Conservation (phyloP, 2,113 vertebrate genomes). For the Myanophis thanlyinensis region DNA sequence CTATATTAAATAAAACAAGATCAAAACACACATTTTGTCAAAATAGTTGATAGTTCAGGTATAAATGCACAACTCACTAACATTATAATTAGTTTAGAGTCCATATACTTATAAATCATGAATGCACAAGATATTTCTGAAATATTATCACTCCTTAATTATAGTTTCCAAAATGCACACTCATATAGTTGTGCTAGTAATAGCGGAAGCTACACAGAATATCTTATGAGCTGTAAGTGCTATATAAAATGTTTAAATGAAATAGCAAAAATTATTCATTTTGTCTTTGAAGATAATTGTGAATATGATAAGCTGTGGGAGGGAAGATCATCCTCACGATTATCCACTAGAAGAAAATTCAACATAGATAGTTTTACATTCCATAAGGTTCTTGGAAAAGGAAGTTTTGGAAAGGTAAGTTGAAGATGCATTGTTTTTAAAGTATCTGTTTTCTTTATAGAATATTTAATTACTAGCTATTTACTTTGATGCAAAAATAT, state of each 20-base stretch:
- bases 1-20: not conserved
- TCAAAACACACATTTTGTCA: not conserved
- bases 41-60: not conserved
- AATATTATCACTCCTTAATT: not conserved
- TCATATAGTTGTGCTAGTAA: not conserved
- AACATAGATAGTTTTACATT: constrained; percentile 85
- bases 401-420: constrained; percentile 96
- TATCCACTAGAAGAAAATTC: constrained; percentile 72
- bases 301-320: constrained; percentile 88
- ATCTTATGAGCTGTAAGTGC: rapidly evolving
- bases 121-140: not conserved
- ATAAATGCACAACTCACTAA: not conserved
- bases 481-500: not conserved
- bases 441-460: not conserved
- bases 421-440: not conserved
- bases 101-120: not conserved
- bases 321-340: constrained; percentile 60
- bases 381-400: constrained; percentile 96
- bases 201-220: not conserved
- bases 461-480: not conserved
- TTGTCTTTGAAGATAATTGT: constrained; percentile 61
- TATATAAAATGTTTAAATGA: not conserved
- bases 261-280: not conserved
- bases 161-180: not conserved
- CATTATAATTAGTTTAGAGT: not conserved